These are phyloP conservation scores for Pardalotus punctatus DNA, from an alignment of 2,113 vertebrate genomes.

Conservation along the genomic window DNA sequence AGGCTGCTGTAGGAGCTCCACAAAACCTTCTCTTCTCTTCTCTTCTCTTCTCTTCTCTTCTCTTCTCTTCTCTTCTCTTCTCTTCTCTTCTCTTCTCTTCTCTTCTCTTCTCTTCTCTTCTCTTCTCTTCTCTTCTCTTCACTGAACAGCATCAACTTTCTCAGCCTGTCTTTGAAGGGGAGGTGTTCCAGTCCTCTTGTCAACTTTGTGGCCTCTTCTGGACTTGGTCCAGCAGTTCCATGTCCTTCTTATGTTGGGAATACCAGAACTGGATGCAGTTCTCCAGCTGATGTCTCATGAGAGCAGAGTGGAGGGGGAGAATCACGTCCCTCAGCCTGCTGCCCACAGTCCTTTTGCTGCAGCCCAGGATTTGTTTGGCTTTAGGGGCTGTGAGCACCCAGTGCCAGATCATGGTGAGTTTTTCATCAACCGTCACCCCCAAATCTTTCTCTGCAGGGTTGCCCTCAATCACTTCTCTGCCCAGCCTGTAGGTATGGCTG, in stretches of 20 bases:
- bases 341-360: neutral
- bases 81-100: neutral
- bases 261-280: neutral
- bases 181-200: neutral
- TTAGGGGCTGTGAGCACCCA: fast-evolving
- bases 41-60: neutral
- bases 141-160: neutral
- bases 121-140: neutral
- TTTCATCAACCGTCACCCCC: neutral
- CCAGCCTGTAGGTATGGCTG: neutral
- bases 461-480: neutral
- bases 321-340: neutral
- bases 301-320: neutral
- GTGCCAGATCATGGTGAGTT: fast-evolving
- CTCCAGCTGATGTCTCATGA: neutral
- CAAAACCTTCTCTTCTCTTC: neutral
- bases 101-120: neutral
- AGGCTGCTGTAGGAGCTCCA: neutral
- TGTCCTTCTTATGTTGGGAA: neutral
- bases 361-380: neutral
- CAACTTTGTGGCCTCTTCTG: neutral
- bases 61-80: neutral
- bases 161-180: neutral
- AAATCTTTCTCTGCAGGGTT: neutral
- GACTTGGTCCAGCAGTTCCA: neutral